Evolutionary conservation across 2,888 invertebrate species (phyloP), one percentile per base, ranked within the genome.

Genomic region (Galeopsomyia nigrocyanea): DNA sequence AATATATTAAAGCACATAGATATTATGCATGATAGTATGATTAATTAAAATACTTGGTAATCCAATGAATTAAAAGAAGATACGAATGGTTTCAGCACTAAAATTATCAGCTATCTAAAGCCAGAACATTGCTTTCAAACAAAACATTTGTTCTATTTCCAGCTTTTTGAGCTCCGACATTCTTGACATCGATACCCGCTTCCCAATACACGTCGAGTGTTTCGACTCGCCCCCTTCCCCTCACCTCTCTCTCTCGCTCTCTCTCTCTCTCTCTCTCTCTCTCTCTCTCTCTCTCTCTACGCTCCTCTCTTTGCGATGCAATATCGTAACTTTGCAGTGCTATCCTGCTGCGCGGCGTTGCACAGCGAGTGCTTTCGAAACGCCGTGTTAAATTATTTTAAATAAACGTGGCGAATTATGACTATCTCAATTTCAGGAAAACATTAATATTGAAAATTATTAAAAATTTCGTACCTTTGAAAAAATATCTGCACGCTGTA

Each of bases 321-420:
- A 58, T 58, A 70, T 31, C 61, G 68, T 55, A 55, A 68, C 61
- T 47, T 68, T 68, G 9, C 49, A 39, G 39, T 39, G 39, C 39
- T 39, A 39, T 39, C 13, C 39, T 3, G 39, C 19, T 21, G 17
- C 53, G 10, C 17, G 57, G 1, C 39, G 39, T 9, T 10, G 39
- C 39, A 39, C 39, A 13, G 39, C 13, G 39, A 39, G 10, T 39
- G 39, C 16, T 26, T n/a, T 31, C 14, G 19, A 49, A 67, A 49
- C 31, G 21, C n/a, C 21, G 19, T 26, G 17, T 39, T 46, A 6
- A 39, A 39, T 39, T 17, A 46, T 58, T 58, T 58, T 26, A 58
- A 5, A 39, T 39, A 10, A 39, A 39, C 2, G 13, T 13, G 10
- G 7, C 39, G 13, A 10, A 39, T 39, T 39, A 1, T 7, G 1